Conservation (phyloP, 2,797 vertebrate species). For the Smutsia gigantea region DNA sequence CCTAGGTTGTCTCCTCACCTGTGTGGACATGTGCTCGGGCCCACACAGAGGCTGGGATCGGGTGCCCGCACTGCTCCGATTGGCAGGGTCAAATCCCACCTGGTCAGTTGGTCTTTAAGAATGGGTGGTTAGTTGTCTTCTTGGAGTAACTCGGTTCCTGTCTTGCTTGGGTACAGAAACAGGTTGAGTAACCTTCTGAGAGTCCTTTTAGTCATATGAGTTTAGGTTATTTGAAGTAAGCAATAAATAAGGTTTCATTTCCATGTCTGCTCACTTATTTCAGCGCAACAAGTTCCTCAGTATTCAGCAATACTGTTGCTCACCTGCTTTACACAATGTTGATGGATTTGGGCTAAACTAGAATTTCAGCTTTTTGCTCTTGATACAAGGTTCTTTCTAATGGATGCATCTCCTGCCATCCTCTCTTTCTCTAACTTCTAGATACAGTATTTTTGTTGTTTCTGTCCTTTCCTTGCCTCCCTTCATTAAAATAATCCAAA, state of each 20-base stretch:
- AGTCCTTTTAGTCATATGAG: not conserved
- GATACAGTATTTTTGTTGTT: not conserved
- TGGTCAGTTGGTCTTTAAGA: not conserved
- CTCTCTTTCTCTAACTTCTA: not conserved
- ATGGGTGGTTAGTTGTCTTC: not conserved
- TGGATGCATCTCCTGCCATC: not conserved
- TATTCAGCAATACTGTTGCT: not conserved
- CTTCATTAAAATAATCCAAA: not conserved
- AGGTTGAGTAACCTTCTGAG: not conserved
- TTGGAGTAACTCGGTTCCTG: not conserved
- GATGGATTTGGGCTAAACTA: not conserved
- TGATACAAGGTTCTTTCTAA: not conserved
- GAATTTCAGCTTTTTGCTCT: constrained; percentile 24
- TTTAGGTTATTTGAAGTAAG: constrained; percentile 42
- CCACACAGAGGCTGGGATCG: not conserved
- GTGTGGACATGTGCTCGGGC: not conserved
- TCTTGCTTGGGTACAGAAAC: constrained; percentile 21
- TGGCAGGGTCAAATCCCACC: not conserved
- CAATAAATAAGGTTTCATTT: not conserved
- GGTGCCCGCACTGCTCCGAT: not conserved
- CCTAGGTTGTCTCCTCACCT: not conserved
- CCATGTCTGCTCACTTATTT: not conserved
- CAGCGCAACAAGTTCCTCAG: not conserved
- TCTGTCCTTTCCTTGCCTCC: not conserved
- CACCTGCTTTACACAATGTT: not conserved